Base-by-base conservation (phyloP, 2,888 invertebrate species). In the Buathra laborator region DNA sequence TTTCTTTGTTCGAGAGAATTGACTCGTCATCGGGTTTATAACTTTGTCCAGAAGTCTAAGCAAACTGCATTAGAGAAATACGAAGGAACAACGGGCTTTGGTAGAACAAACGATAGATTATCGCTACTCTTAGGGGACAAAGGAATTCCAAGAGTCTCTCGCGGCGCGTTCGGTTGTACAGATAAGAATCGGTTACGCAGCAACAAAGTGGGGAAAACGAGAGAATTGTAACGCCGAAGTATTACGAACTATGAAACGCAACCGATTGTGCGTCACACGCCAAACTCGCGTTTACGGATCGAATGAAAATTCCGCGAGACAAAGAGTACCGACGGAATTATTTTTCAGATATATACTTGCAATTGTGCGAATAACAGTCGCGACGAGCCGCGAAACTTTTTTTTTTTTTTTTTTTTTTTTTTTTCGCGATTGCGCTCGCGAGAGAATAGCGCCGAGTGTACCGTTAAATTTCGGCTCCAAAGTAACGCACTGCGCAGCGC, bases 391-490 rank as follows among this genome's bases (percentile, higher is more conserved):
- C 24, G 46, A 53, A 43, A 56, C 53, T 24, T 51, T 29, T 12
- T 9, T 37, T 56, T 12, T 44, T 46, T 62, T 48, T 19, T 62
- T 59, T 66, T 62, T 19, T 62, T 59, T 66, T 62, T 4, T 19
- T 6, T 0, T 9, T 48, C 72, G 12, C 72, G 44, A 64, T 75
- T 72, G 24, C 24, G 1, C 24, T 32, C 43, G 24, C 76, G 77
- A 77, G 74, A 24, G 24, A 24, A 81, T 67, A 68, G 29, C 53
- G 74, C 9, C 64, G 37, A 59, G 43, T 46, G 68, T 77, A 78
- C 74, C 77, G 81, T 80, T 76, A 68, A 75, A 48, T 32, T 24
- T 66, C 16, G 32, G 75, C 56, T 9, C 72, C 53, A 83, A 83
- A 83, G 59, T 70, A 48, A 66, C 67, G 43, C 53, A 2, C 24